Conservation (phyloP, 2,113 vertebrate species). For the Chlamydotis undulata region DNA sequence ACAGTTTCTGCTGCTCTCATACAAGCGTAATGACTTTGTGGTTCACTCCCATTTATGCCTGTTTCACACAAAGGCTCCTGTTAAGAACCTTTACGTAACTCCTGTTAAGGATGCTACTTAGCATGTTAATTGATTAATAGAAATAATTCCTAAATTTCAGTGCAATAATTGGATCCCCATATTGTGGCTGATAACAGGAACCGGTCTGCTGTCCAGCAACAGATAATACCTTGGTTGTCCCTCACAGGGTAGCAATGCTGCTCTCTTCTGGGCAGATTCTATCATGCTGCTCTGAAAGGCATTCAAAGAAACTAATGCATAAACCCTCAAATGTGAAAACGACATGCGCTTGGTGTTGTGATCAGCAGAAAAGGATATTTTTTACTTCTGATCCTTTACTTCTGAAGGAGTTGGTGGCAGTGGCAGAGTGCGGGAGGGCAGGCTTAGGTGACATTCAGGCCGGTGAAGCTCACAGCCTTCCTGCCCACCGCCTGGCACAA, state of each 20-base stretch:
- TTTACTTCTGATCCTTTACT: neutral
- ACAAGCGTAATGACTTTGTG: neutral
- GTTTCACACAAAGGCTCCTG: neutral
- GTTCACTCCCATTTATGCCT: neutral
- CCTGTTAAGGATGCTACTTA: neutral
- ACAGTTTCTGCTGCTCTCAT: neutral
- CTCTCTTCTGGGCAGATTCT: constrained; percentile 30
- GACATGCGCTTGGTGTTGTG: neutral
- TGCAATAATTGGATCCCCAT: neutral
- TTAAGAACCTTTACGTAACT: neutral
- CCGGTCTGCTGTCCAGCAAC: neutral
- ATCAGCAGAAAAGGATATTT: neutral
- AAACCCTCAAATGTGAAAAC: neutral
- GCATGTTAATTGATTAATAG: neutral
- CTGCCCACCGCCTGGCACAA: neutral
- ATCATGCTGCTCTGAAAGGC: neutral
- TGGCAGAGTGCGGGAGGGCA: neutral
- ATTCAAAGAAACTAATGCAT: neutral
- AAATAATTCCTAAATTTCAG: neutral
- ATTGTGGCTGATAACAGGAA: neutral
- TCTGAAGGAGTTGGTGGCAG: neutral
- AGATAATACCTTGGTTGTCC: neutral
- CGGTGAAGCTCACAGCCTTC: neutral
- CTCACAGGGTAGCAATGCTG: neutral
- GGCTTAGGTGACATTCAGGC: accelerated